phyloP scores from a whole-genome alignment of 2,113 vertebrate species.

The Rhynchopsitta pachyrhyncha region DNA sequence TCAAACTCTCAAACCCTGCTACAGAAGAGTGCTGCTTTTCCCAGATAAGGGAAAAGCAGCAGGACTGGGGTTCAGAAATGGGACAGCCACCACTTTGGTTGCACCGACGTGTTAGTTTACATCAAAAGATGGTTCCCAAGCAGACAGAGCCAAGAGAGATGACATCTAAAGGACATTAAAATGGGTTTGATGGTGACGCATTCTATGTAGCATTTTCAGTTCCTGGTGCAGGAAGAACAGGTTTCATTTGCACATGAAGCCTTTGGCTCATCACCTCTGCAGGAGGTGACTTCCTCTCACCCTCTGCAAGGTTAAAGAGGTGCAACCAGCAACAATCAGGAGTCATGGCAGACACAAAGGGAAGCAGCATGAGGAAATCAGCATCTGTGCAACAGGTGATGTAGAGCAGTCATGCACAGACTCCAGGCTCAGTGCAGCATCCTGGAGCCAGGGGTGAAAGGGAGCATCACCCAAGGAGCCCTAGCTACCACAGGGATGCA shows the following conservation, averaged over 20 bases:
- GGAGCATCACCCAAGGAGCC: neutral
- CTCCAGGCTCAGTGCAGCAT: neutral
- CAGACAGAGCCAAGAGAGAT: neutral
- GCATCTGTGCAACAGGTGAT: fast-evolving
- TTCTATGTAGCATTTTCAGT: neutral
- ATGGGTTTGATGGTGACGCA: neutral
- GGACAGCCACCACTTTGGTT: neutral
- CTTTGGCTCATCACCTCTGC: neutral
- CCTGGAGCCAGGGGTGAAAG: neutral
- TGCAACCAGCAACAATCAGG: neutral
- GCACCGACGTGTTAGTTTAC: neutral
- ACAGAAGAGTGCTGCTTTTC: neutral
- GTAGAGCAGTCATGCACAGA: neutral
- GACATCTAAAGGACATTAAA: neutral
- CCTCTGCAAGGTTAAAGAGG: neutral
- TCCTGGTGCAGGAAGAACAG: slow-evolving; percentile 5
- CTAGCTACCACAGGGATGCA: neutral
- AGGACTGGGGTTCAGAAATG: neutral
- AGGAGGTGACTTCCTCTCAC: neutral
- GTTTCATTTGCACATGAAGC: neutral
- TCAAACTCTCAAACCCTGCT: neutral
- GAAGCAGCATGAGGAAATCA: neutral
- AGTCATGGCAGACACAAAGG: neutral
- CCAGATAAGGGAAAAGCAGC: neutral
- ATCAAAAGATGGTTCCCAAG: neutral